phyloP scores from a whole-genome alignment of 2,797 vertebrate genomes.

The Mus minutoides region DNA sequence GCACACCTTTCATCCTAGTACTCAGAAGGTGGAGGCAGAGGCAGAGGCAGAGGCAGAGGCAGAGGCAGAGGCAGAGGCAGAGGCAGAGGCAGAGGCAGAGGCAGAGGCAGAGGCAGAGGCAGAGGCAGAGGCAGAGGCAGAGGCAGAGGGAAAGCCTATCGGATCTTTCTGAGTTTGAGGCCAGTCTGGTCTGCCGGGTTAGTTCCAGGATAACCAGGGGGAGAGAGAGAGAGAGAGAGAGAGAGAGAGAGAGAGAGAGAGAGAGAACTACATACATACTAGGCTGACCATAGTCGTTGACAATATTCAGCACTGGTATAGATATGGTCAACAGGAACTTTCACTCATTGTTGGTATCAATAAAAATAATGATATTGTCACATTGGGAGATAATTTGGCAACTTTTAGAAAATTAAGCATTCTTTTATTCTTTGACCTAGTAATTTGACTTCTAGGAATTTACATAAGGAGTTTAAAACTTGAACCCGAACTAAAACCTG shows the following conservation, averaged over 20 bases:
- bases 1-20: not conserved
- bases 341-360: not conserved
- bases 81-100: not conserved
- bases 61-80: not conserved
- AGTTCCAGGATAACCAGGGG: not conserved
- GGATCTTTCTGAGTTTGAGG: not conserved
- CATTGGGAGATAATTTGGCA: not conserved
- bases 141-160: not conserved
- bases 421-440: not conserved
- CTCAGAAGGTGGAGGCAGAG: not conserved
- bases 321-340: not conserved
- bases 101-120: not conserved
- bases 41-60: not conserved
- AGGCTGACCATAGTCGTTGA: not conserved
- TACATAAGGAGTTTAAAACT: not conserved
- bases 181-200: not conserved
- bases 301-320: not conserved
- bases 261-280: not conserved
- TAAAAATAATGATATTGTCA: not conserved
- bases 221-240: not conserved
- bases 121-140: not conserved
- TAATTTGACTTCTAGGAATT: not conserved
- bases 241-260: no score
- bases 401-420: not conserved
- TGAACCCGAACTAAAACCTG: not conserved